A percentile compares a stretch with the other conserved stretches of the same genome.
Evolutionary conservation across 2,797 vertebrate genomes (phyloP).

Genomic region (Sebastes kiyomatsui): DNA sequence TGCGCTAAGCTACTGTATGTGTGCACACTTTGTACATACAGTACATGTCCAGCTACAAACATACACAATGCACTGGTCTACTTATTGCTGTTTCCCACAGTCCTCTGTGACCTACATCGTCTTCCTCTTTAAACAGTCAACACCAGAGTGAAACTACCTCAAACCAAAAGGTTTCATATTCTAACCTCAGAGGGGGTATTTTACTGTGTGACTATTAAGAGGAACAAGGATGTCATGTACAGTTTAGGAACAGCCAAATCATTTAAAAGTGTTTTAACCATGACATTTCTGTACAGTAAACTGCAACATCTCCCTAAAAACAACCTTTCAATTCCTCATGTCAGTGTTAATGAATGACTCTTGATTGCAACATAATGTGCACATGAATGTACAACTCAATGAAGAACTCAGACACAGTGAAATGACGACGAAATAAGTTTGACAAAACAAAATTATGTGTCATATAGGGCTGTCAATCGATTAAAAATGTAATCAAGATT

Average conservation of each 20-base stretch:
- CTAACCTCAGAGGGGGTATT: not conserved
- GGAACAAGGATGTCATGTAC: not conserved
- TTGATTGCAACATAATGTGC: not conserved
- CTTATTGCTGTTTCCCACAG: constrained; percentile 1
- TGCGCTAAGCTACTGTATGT: not conserved
- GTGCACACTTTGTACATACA: no score
- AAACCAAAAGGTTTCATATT: constrained; percentile 20
- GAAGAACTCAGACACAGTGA: not conserved
- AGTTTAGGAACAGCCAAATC: not conserved
- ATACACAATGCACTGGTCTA: not conserved
- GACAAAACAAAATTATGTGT: not conserved
- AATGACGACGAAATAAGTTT: not conserved
- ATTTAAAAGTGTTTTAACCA: not conserved
- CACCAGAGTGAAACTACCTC: constrained; percentile 10
- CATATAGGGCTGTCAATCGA: no score
- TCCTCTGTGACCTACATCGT: constrained; percentile 23
- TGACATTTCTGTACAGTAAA: not conserved
- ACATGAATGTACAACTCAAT: no score
- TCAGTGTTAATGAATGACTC: not conserved
- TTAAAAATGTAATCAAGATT: accelerated
- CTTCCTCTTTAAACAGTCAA: not conserved
- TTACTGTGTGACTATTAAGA: not conserved
- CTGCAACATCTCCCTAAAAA: not conserved
- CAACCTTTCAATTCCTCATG: not conserved
- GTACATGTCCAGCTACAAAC: not conserved